Percentiles rank a stretch among this genome's conserved stretches.
Conservation (phyloP, 2,888 invertebrate genomes). For the Pristionchus mayeri region DNA sequence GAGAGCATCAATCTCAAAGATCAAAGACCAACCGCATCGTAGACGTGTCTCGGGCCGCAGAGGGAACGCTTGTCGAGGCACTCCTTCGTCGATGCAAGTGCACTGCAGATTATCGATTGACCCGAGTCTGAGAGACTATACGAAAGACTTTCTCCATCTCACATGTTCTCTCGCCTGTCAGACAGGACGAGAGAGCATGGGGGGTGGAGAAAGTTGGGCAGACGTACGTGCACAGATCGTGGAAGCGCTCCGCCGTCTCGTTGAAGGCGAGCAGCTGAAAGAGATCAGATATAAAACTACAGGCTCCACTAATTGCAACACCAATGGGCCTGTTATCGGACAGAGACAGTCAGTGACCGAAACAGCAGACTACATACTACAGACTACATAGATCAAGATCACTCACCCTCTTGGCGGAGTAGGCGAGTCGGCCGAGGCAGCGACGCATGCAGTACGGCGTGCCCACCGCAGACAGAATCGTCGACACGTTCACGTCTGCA, state of each 20-base stretch:
- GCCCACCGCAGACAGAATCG: constrained; percentile 28
- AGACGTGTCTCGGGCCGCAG: constrained; percentile 28
- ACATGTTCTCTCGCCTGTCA: too few relatives aligned
- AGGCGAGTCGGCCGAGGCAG: constrained; percentile 20
- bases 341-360: not conserved
- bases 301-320: too few relatives aligned
- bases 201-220: too few relatives aligned
- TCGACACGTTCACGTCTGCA: constrained; percentile 46
- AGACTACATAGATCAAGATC: not conserved
- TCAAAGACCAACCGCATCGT: constrained; percentile 40
- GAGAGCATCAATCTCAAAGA: too few relatives aligned
- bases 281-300: not conserved
- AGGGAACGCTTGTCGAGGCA: not conserved
- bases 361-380: not conserved
- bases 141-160: too few relatives aligned
- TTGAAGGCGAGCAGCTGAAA: constrained; percentile 36
- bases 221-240: constrained; percentile 33
- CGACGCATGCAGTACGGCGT: constrained; percentile 34
- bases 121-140: too few relatives aligned
- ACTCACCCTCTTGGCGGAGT: constrained; percentile 30
- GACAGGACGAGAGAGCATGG: too few relatives aligned
- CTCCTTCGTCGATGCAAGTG: not conserved
- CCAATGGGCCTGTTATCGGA: not conserved
- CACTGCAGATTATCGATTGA: not conserved
- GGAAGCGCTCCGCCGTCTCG: constrained; percentile 7